Evolutionary conservation across 2,888 invertebrate genomes (phyloP).

Genomic region (Scaptomyza polygonia): DNA sequence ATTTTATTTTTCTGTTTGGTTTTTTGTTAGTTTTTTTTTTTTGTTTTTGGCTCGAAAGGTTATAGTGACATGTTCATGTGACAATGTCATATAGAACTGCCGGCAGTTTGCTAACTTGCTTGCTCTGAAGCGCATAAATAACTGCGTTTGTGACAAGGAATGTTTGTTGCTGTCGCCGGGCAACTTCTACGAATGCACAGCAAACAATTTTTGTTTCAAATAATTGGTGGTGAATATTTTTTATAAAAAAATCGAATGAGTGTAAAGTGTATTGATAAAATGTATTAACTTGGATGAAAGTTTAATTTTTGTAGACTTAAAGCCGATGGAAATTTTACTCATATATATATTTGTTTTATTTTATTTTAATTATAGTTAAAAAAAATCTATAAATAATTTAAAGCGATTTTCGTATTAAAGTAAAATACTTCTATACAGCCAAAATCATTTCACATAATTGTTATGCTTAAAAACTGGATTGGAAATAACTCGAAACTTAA

Average conservation of each 20-base stretch:
- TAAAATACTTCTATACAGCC: no score
- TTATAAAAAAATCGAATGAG: not conserved
- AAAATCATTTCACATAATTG: no score
- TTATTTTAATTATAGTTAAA: no score
- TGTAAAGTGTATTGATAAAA: not conserved
- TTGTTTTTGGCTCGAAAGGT: conserved; percentile 69
- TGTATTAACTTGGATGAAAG: not conserved
- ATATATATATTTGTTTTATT: no score
- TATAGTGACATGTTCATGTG: conserved; percentile 80
- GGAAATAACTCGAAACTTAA: no score
- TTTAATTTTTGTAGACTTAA: not conserved
- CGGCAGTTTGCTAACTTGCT: conserved; percentile 58
- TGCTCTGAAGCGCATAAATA: conserved; percentile 78
- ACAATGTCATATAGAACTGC: conserved; percentile 77
- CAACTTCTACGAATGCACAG: conserved; percentile 6
- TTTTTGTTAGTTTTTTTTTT: conserved; percentile 44
- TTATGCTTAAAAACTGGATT: no score
- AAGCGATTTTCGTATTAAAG: no score
- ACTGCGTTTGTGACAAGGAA: conserved; percentile 79
- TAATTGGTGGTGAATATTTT: not conserved
- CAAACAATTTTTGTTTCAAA: not conserved
- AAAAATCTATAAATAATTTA: no score
- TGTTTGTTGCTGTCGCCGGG: conserved; percentile 48
- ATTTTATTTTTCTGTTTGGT: conserved; percentile 21
- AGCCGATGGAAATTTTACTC: no score